Evolutionary conservation across 2,888 invertebrate species (phyloP), one percentile per base, ranked within the genome.

Genomic region (Trachelus stipa): DNA sequence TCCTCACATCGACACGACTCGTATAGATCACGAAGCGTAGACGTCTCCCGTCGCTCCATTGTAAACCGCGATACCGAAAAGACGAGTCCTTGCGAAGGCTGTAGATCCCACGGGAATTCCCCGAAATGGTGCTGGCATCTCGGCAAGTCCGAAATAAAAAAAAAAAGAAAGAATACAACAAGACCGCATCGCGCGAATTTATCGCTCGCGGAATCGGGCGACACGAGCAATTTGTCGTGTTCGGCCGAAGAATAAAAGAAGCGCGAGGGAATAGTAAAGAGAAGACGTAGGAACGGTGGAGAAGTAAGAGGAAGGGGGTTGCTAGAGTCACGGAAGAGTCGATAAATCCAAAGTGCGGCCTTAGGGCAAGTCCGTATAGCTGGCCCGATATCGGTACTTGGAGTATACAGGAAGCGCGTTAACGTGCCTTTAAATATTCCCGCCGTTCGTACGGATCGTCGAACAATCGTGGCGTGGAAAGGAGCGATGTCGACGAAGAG

Each of bases 121-220:
- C 56, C 56, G 56, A 56, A 56, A 56, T 56, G 23, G 56, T 56
- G 2, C 23, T 56, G 56, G 56, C 23, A 56, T 56, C 56, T 56
- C 56, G 23, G 23, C 56, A 9, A 56, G 56, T 23, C 56, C 56
- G 9, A 56, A 15, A 34, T 34, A 56, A 56, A 15, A 4, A 40
- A 37, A 4, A 9, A 12, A 3, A 12, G 0, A 34, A 11, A 11
- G 3, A 35, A 35, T 0, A 3, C 35, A 35, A 56, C 23, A 56
- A 56, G 56, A 56, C 56, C 9, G 56, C 56, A 23, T 56, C 56
- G 56, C 75, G 74, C 56, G 80, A 15, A 80, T 86, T 85, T 87
- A 85, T 83, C 79, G 76, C 40, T 73, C 75, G 69, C 76, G 40
- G 23, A 34, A 31, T 33, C 37, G 33, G 33, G 74, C 23, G 71